Conservation (phyloP, 2,113 vertebrate species). For the Hemiscyllium ocellatum region DNA sequence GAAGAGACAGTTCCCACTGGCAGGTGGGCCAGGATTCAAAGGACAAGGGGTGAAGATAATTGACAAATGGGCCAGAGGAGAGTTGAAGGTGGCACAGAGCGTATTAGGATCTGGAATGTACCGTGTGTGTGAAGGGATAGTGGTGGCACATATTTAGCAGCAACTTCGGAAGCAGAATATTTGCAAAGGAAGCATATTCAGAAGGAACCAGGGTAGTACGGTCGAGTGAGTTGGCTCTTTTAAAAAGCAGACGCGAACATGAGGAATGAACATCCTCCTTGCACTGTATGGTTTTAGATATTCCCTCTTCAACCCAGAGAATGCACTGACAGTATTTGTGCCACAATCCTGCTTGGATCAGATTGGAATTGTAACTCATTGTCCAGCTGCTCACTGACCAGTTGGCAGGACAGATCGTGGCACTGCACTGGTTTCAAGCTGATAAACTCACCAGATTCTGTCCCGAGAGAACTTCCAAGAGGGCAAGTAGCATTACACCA, state of each 20-base stretch:
- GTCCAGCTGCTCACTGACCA: neutral
- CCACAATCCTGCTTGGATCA: neutral
- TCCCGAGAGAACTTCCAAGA: constrained; percentile 84
- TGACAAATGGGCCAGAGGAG: neutral
- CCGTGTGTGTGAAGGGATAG: neutral
- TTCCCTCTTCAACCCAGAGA: neutral
- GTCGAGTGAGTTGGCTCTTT: neutral
- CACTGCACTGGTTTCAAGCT: too few species aligned
- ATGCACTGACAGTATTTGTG: neutral
- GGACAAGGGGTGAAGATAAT: neutral
- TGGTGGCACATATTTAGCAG: neutral
- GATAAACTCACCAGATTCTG: constrained; percentile 75
- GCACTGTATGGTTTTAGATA: neutral
- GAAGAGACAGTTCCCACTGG: neutral
- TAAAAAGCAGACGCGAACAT: neutral
- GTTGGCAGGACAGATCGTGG: neutral
- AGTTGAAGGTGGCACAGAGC: neutral
- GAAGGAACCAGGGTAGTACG: neutral
- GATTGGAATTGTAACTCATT: neutral
- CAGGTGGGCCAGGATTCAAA: neutral
- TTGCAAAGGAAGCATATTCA: neutral
- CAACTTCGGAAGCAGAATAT: neutral
- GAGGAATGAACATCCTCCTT: neutral
- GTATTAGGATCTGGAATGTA: neutral
- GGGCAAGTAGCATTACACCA: constrained; percentile 77